Evolutionary conservation across 2,797 vertebrate genomes (phyloP), one percentile per base, ranked within the genome.

Genomic region (Todus mexicanus): DNA sequence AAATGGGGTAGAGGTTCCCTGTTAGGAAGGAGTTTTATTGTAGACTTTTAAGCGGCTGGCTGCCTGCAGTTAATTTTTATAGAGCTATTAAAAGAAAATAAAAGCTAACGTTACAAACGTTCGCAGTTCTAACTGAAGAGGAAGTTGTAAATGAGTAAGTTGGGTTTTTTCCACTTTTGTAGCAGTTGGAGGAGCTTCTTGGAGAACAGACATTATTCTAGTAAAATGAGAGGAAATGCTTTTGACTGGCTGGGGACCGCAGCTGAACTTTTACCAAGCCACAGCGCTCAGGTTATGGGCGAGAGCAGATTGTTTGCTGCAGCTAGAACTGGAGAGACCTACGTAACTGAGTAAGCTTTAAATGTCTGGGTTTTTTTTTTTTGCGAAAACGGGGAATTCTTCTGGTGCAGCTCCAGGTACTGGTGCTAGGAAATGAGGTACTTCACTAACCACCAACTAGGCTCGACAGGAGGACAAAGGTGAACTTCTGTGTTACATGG

Each of bases 121-220:
- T 66, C 7, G 19, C 40, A 11, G 1, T 29, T 71, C 17, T 63
- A 16, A 53, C 11, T 31, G 51, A 42, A 43, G 40, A 81, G n/a
- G n/a, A 29, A 10, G 17, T 5, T 25, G 26, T n/a, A 42, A 69
- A 18, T 59, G 47, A 54, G 20, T 78, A 15, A 35, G 14, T 3
- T 40, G 29, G 1, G 0, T 1, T 17, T 61, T 53, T n/a, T 11
- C 7, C 3, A 3, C 16, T 42, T 20, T 33, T 18, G 2, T 11
- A 57, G 64, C 31, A 35, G 26, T 26, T 50, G 18, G 1, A 9
- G 35, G 35, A 78, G 31, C 37, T 73, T 40, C 35, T 29, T 40
- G 2, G 56, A 77, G 64, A 63, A 42, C 18, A 57, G 23, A 29
- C 4, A 0, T 25, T 27, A 5, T 14, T 83, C 12, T 7, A 35